Percentiles rank a stretch among this genome's conserved stretches.
Conservation (phyloP, 2,113 vertebrate genomes). For the Labeo catla region DNA sequence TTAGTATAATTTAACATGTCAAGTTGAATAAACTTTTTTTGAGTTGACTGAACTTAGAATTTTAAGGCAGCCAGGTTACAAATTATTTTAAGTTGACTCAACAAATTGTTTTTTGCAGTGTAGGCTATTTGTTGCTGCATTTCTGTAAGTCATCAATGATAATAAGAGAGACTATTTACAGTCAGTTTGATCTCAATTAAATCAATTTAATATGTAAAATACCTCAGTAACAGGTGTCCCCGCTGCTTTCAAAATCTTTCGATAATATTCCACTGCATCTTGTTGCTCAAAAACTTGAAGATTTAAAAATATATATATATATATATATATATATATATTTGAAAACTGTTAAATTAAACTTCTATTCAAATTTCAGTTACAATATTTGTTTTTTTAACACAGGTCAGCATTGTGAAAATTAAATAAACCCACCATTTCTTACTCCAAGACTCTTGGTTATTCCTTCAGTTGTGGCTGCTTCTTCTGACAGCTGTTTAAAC, state of each 20-base stretch:
- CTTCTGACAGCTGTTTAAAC: constrained; percentile 47
- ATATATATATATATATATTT: not conserved
- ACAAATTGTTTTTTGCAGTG: no score
- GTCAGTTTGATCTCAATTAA: not conserved
- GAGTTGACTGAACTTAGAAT: no score
- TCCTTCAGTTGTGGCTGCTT: accelerated
- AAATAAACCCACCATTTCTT: constrained; percentile 53
- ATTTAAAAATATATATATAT: not conserved
- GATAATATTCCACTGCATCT: constrained; percentile 69
- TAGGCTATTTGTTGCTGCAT: not conserved
- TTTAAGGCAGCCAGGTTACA: no score
- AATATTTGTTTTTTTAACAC: no score
- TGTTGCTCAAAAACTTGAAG: constrained; percentile 61
- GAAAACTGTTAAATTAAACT: no score
- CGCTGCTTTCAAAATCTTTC: constrained; percentile 64
- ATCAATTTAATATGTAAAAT: not conserved
- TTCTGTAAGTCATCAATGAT: not conserved
- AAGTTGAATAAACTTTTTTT: no score
- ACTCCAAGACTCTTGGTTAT: constrained; percentile 62
- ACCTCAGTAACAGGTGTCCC: constrained; percentile 61
- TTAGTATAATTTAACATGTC: no score
- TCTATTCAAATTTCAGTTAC: no score
- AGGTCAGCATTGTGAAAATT: not conserved
- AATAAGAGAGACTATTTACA: not conserved
- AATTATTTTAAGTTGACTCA: no score